Percentiles rank a stretch among this genome's conserved stretches.
Evolutionary conservation across 2,888 invertebrate genomes (phyloP).

Genomic region (Pammene fasciana): DNA sequence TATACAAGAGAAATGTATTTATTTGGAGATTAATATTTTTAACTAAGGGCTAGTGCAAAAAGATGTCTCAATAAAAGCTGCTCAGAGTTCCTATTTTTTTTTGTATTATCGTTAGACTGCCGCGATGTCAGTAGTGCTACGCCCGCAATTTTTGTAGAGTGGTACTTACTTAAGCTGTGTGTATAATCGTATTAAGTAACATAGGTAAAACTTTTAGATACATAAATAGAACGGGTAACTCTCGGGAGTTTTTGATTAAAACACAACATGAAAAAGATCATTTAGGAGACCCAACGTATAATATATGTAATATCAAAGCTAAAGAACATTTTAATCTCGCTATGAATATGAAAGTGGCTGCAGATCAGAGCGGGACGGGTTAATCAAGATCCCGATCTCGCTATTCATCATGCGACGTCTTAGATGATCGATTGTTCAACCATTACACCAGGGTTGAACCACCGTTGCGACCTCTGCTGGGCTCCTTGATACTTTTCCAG

Average conservation of each 20-base stretch:
- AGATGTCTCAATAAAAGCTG: too few species aligned
- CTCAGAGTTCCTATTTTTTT: too few species aligned
- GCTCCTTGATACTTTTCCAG: not conserved
- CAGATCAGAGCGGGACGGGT: slow-evolving; percentile 39
- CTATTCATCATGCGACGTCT: slow-evolving; percentile 44
- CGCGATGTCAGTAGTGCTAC: too few species aligned
- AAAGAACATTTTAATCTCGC: slow-evolving; percentile 24
- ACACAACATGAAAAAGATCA: too few species aligned
- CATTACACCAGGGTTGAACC: slow-evolving; percentile 35
- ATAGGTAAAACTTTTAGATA: too few species aligned
- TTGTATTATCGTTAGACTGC: not conserved
- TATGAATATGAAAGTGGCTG: slow-evolving; percentile 36
- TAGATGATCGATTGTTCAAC: slow-evolving; percentile 42
- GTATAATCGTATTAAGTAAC: too few species aligned
- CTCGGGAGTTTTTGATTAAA: too few species aligned
- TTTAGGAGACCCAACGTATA: not conserved
- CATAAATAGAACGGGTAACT: too few species aligned
- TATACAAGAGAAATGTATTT: slow-evolving; percentile 20
- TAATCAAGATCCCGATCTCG: slow-evolving; percentile 41
- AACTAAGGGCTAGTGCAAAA: not conserved
- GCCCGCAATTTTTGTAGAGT: too few species aligned
- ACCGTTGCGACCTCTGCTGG: slow-evolving; percentile 28
- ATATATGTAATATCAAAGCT: not conserved
- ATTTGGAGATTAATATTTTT: not conserved
- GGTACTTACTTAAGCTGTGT: too few species aligned